Evolutionary conservation across 2,888 invertebrate genomes (phyloP), one percentile per base, ranked within the genome.

Genomic region (Tipula confusa): DNA sequence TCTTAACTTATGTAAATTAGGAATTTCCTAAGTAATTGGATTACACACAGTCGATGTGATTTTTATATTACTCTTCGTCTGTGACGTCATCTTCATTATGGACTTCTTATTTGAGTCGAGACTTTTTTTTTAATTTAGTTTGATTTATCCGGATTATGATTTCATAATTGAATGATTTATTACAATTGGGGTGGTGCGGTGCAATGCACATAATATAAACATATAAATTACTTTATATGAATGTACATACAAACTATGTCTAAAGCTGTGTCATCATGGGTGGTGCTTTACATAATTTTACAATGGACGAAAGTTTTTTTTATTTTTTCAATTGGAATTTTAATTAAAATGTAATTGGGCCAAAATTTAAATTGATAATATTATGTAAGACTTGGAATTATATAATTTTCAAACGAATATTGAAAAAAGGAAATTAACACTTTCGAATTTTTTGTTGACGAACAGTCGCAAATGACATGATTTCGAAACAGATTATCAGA

Each of bases 331-430:
- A 64, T 9, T 64, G 24, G 64, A 64, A 64, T 64, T 64, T 64
- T 64, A 64, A 64, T 64, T 64, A 64, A 64, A 64, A 64, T 64
- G 64, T 24, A 64, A 64, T 64, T 64, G 64, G 64, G 64, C 64
- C 64, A 64, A 43, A 18, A 48, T 18, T 48, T 64, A 24, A 64
- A 64, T 64, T 64, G 64, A 64, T 64, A 64, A 64, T 24, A 24
- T 64, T 64, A 64, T 64, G 64, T 64, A 64, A 64, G 3, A 43
- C n/a, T n/a, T n/a, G n/a, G n/a, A n/a, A n/a, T n/a, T n/a, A n/a
- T n/a, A n/a, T n/a, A n/a, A n/a, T n/a, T n/a, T n/a, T n/a, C n/a
- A n/a, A n/a, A n/a, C n/a, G n/a, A n/a, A n/a, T n/a, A n/a, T 64
- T 24, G 1, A 9, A 18, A 24, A 24, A 64, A 24, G 9, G 9